Conservation (phyloP, 2,888 invertebrate genomes). For the Euspilapteryx auroguttella region DNA sequence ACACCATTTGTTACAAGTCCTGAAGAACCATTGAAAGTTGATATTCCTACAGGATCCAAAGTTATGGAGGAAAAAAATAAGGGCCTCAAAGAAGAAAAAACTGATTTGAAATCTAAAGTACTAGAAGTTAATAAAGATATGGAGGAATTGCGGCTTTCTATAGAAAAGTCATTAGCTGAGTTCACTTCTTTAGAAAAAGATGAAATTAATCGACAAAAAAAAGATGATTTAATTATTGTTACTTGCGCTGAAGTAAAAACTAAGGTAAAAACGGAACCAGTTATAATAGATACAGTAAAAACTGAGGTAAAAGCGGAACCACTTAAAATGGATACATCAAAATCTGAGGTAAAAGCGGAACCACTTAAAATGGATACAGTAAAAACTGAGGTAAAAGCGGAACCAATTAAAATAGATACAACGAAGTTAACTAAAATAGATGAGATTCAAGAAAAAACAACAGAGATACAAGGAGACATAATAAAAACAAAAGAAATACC, state of each 20-base stretch:
- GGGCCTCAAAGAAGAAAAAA: conserved; percentile 20
- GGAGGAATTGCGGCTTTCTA: conserved; percentile 39
- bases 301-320: neutral
- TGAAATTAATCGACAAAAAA: too few species aligned
- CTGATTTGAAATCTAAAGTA: conserved; percentile 42
- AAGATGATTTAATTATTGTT: too few species aligned
- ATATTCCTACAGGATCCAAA: conserved; percentile 12
- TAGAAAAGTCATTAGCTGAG: conserved; percentile 44
- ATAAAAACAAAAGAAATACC: conserved; percentile 1
- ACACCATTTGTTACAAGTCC: conserved; percentile 23
- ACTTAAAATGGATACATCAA: neutral
- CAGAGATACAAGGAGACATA: neutral
- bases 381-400: conserved; percentile 5
- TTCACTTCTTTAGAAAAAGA: conserved; percentile 33
- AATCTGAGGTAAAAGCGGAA: conserved; percentile 5
- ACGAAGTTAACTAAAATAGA: too few species aligned
- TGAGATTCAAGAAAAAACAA: neutral
- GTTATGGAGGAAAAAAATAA: conserved; percentile 12
- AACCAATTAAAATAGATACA: too few species aligned
- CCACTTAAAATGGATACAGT: too few species aligned
- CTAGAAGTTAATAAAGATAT: conserved; percentile 47
- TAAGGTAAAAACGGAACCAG: conserved; percentile 1
- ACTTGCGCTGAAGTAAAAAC: conserved; percentile 3
- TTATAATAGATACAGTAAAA: neutral
- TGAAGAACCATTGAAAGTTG: conserved; percentile 16